Conservation (phyloP, 2,888 invertebrate species). For the Onchidella celtica region DNA sequence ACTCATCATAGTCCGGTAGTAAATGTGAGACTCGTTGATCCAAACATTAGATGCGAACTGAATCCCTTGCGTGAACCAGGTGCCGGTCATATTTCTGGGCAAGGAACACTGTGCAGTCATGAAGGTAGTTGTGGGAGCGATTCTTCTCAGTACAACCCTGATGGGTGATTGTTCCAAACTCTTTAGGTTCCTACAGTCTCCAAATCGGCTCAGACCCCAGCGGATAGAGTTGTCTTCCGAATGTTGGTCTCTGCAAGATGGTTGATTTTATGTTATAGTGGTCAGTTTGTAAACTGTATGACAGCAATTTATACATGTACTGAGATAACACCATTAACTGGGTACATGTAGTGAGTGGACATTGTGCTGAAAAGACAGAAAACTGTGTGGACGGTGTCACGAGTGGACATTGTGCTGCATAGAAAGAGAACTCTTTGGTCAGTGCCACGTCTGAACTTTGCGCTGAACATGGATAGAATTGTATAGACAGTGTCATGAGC, state of each 20-base stretch:
- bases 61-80: conserved; percentile 97
- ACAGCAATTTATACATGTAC: too few species aligned
- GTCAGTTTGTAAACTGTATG: too few species aligned
- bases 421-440: too few species aligned
- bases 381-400: too few species aligned
- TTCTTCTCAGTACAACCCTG: conserved; percentile 72
- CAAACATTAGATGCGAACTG: conserved; percentile 93
- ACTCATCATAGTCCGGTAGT: conserved; percentile 96
- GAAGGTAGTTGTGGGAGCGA: conserved; percentile 65
- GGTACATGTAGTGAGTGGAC: too few species aligned
- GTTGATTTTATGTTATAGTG: too few species aligned
- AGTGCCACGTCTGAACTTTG: too few species aligned
- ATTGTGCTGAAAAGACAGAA: too few species aligned
- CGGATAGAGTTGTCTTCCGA: conserved; percentile 73
- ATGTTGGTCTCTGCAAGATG: conserved; percentile 73
- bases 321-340: too few species aligned
- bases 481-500: too few species aligned
- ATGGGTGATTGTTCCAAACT: conserved; percentile 91
- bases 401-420: too few species aligned
- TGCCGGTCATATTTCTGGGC: conserved; percentile 95
- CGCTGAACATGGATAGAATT: too few species aligned
- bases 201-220: conserved; percentile 80
- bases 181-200: conserved; percentile 94
- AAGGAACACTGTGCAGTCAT: conserved; percentile 91
- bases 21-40: conserved; percentile 97